Percentiles rank a stretch among this genome's conserved stretches.
Conservation (phyloP, 2,113 vertebrate species). For the Oncorhynchus nerka region DNA sequence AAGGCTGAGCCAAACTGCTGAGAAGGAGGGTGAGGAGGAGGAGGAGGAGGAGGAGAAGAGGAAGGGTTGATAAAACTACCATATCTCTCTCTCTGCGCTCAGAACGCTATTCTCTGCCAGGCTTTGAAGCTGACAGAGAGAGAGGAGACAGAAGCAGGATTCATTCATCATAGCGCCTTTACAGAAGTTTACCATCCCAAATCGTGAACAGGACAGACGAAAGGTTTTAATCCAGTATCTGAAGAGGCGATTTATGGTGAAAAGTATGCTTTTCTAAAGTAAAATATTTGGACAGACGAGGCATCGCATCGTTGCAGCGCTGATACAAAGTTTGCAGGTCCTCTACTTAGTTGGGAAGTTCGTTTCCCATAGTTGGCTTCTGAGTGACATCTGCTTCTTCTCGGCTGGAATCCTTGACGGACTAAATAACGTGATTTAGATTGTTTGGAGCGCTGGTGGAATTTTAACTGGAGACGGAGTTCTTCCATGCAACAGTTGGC, state of each 20-base stretch:
- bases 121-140: slow-evolving; percentile 39
- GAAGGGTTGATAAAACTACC: slow-evolving; percentile 81
- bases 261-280: neutral
- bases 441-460: slow-evolving; percentile 38
- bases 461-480: slow-evolving; percentile 50
- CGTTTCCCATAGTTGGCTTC: slow-evolving; percentile 17
- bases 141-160: slow-evolving; percentile 47
- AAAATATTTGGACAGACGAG: slow-evolving; percentile 9
- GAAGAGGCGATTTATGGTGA: neutral
- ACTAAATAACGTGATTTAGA: slow-evolving; percentile 25
- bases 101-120: slow-evolving; percentile 65
- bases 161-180: slow-evolving; percentile 33
- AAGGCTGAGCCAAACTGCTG: slow-evolving; percentile 64
- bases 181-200: no score
- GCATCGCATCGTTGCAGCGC: slow-evolving; percentile 20
- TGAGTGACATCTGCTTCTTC: slow-evolving; percentile 42
- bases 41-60: slow-evolving; percentile 31
- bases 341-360: slow-evolving; percentile 16
- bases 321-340: slow-evolving; percentile 27
- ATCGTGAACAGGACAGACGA: neutral
- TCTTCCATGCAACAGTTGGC: slow-evolving; percentile 85
- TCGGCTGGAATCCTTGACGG: slow-evolving; percentile 18
- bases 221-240: neutral
- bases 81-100: slow-evolving; percentile 59
- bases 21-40: slow-evolving; percentile 32